These are phyloP conservation scores for Ricordea florida DNA, from an alignment of 92 coral and sea anemone species.

Conservation along the genomic window DNA sequence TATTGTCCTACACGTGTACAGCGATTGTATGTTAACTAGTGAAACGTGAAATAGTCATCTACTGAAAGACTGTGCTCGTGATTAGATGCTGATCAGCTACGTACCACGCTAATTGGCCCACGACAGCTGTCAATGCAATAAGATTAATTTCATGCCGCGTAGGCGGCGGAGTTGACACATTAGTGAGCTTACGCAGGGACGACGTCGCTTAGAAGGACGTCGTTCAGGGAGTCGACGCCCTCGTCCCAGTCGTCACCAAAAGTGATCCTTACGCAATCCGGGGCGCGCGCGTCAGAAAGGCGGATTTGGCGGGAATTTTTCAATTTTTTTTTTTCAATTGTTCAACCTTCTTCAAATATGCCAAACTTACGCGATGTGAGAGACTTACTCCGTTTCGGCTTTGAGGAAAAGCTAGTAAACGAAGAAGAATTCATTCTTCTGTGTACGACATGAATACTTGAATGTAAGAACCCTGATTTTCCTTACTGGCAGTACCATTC, in stretches of 20 bases:
- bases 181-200: too few species aligned
- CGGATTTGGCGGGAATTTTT: conserved; percentile 1
- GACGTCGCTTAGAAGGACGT: too few species aligned
- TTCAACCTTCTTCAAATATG: conserved; percentile 1
- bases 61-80: too few species aligned
- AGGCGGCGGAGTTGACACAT: too few species aligned
- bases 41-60: too few species aligned
- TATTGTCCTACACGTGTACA: too few species aligned
- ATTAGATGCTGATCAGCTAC: too few species aligned
- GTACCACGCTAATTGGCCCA: too few species aligned
- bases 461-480: conserved; percentile 55
- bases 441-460: conserved; percentile 39
- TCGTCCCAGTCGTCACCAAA: conserved; percentile 9
- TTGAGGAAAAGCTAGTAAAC: conserved; percentile 5
- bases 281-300: conserved; percentile 3
- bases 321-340: not conserved
- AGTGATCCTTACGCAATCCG: conserved; percentile 14
- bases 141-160: too few species aligned
- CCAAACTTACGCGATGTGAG: conserved; percentile 21
- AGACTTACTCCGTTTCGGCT: conserved; percentile 18
- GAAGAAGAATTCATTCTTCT: conserved; percentile 39
- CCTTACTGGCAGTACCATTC: conserved; percentile 67
- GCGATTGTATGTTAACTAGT: too few species aligned
- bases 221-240: too few species aligned
- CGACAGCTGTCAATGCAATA: too few species aligned